A percentile compares a stretch with the other conserved stretches of the same genome.
phyloP scores from a whole-genome alignment of 1,140 invertebrate genomes.

The Schlechtendalia chinensis region DNA sequence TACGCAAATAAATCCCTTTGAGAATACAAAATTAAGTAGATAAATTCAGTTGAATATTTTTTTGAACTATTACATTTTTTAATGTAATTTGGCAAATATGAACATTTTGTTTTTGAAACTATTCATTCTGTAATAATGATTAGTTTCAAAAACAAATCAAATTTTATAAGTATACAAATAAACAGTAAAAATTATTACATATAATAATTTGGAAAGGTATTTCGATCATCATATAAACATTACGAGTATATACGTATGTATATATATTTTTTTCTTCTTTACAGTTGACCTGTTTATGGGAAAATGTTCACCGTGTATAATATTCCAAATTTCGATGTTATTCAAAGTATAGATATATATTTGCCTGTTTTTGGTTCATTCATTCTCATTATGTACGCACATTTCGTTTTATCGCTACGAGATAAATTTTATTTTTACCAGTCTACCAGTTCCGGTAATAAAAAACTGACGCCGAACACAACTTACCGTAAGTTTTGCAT shows the following conservation, averaged over 20 bases:
- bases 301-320: neutral
- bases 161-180: too few species aligned
- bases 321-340: neutral
- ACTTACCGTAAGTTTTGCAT: neutral
- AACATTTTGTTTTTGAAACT: too few species aligned
- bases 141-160: too few species aligned
- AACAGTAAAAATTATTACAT: too few species aligned
- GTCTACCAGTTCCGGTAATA: neutral
- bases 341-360: neutral
- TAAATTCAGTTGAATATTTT: too few species aligned
- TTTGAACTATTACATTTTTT: too few species aligned
- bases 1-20: too few species aligned
- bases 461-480: neutral
- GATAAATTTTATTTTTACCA: slow-evolving; percentile 12
- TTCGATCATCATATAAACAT: neutral
- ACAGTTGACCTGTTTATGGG: neutral
- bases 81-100: too few species aligned
- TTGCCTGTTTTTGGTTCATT: neutral
- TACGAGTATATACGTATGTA: neutral
- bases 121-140: too few species aligned
- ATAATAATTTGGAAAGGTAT: neutral
- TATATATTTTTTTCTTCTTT: neutral
- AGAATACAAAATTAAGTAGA: too few species aligned
- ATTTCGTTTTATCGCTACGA: neutral
- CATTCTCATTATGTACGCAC: slow-evolving; percentile 1